Evolutionary conservation across 2,888 invertebrate genomes (phyloP).

Genomic region (Rhagonycha lutea): DNA sequence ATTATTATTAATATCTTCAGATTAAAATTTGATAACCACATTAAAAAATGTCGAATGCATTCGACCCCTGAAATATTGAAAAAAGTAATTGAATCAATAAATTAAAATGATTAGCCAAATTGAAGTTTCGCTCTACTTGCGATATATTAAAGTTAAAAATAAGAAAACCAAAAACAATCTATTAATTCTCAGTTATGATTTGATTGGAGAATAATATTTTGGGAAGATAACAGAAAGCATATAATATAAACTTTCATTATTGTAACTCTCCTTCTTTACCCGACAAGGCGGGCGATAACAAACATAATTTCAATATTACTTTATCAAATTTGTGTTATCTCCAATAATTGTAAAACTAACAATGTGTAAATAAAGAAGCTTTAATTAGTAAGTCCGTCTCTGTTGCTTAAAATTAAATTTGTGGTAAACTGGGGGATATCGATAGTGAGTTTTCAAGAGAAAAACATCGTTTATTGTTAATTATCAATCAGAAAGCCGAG

Average conservation of each 20-base stretch:
- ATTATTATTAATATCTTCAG: no score
- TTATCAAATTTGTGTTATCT: neutral
- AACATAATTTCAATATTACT: neutral
- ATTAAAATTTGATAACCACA: neutral
- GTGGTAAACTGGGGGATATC: conserved; percentile 14
- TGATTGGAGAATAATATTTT: neutral
- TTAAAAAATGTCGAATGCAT: neutral
- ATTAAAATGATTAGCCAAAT: neutral
- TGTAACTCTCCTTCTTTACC: neutral
- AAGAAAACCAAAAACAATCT: neutral
- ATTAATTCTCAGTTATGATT: neutral
- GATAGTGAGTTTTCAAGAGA: conserved; percentile 24
- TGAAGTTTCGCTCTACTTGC: neutral
- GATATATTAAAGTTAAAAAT: neutral
- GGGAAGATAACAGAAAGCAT: neutral
- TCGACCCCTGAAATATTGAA: neutral
- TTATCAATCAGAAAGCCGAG: neutral
- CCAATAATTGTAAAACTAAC: neutral
- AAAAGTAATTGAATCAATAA: neutral
- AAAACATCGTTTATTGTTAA: conserved; percentile 13
- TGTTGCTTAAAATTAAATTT: conserved; percentile 7
- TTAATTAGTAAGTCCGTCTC: conserved; percentile 10
- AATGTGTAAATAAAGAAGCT: neutral
- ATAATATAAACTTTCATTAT: neutral
- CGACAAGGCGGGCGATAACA: neutral